Percentiles rank a stretch among this genome's conserved stretches.
Evolutionary conservation across 2,888 invertebrate species (phyloP).

Genomic region (Megalurothrips usitatus): DNA sequence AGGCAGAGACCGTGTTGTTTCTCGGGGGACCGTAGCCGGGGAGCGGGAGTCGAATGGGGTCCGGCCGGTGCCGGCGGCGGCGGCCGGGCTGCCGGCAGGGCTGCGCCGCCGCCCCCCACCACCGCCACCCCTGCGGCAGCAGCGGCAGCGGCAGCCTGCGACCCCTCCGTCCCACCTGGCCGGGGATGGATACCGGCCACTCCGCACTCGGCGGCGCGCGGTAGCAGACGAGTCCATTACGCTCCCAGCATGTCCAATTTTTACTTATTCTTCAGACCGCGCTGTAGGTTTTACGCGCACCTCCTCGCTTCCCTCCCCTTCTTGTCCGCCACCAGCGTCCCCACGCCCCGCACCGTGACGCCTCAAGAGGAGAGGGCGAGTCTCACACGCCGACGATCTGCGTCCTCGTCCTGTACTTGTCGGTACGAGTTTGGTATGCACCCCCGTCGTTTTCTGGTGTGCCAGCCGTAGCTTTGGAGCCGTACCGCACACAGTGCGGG

Average conservation of each 20-base stretch:
- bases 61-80: background rate
- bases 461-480: background rate
- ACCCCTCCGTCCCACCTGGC: background rate
- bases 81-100: background rate
- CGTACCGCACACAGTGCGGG: background rate
- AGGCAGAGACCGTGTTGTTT: too few relatives aligned
- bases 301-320: too few relatives aligned
- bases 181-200: too few relatives aligned
- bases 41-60: background rate
- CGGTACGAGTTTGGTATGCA: background rate
- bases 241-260: background rate
- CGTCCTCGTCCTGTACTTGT: background rate
- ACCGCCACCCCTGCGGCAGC: background rate
- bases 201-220: too few relatives aligned
- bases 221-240: conserved; percentile 1
- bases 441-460: background rate
- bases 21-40: too few relatives aligned
- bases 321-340: too few relatives aligned
- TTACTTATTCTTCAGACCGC: background rate
- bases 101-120: background rate
- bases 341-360: too few relatives aligned
- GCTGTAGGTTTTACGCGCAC: too few relatives aligned
- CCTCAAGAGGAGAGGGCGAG: too few relatives aligned
- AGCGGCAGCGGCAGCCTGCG: background rate
- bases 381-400: too few relatives aligned